These are phyloP conservation scores for Clarias magur DNA, from an alignment of 2,113 vertebrate species.

Conservation along the genomic window DNA sequence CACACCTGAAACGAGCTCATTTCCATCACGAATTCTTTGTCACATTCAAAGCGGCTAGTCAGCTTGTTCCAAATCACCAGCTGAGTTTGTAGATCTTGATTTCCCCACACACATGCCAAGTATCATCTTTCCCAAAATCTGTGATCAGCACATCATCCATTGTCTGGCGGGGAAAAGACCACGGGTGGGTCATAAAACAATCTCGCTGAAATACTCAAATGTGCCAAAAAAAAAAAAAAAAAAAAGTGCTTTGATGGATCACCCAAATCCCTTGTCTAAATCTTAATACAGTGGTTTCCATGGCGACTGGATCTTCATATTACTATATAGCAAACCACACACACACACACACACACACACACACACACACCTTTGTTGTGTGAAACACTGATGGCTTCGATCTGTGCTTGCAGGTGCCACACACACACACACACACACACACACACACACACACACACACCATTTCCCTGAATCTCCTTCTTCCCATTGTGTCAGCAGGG, in stretches of 20 bases:
- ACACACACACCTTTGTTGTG: neutral
- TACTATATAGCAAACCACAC: conserved; percentile 42
- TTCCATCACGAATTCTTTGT: conserved; percentile 32
- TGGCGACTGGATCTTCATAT: conserved; percentile 55
- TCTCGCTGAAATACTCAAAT: conserved; percentile 40
- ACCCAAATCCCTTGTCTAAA: conserved; percentile 45
- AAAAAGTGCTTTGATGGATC: conserved; percentile 52
- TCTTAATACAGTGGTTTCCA: conserved; percentile 57
- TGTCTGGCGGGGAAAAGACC: neutral
- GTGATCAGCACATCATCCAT: conserved; percentile 35
- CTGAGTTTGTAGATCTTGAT: conserved; percentile 6
- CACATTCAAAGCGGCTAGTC: neutral
- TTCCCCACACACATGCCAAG: neutral
- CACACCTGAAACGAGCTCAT: conserved; percentile 32
- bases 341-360: too few species aligned
- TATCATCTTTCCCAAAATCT: conserved; percentile 29
- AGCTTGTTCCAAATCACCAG: neutral
- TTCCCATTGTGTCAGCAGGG: conserved; percentile 29
- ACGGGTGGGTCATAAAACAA: conserved; percentile 42
- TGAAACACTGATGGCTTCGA: conserved; percentile 32
- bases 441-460: conserved; percentile 12
- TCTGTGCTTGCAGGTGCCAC: conserved; percentile 29
- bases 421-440: conserved; percentile 9
- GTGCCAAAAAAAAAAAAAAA: neutral
- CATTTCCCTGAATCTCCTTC: neutral